Conservation (phyloP, 2,888 invertebrate species). For the Acanthopleura granulata region DNA sequence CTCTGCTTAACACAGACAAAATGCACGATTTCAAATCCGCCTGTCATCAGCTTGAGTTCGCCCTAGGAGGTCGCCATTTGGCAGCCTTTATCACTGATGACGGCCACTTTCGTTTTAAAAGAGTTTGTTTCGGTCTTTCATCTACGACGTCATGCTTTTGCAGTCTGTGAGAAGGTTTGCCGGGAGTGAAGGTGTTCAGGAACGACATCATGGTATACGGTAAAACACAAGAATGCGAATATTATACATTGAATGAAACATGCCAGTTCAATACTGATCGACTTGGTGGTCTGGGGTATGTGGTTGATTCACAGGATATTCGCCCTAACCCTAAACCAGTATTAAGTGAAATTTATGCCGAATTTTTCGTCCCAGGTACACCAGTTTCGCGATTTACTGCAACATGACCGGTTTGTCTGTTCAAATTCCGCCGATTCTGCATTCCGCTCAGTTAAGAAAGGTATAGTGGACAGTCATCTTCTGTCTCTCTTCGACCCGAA, state of each 20-base stretch:
- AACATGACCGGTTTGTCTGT: neutral
- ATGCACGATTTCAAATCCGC: slow-evolving; percentile 35
- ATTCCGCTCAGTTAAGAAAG: neutral
- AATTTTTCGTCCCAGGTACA: slow-evolving; percentile 2
- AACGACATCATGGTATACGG: slow-evolving; percentile 36
- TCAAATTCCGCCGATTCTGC: neutral
- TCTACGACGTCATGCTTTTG: slow-evolving; percentile 27
- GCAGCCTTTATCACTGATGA: slow-evolving; percentile 33
- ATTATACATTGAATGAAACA: slow-evolving; percentile 33
- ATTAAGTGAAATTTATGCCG: neutral
- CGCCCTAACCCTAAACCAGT: slow-evolving; percentile 3
- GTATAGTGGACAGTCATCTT: neutral
- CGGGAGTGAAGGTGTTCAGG: slow-evolving; percentile 34
- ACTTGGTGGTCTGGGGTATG: slow-evolving; percentile 32
- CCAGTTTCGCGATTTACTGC: neutral
- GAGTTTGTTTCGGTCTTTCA: slow-evolving; percentile 27
- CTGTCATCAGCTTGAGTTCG: slow-evolving; percentile 36
- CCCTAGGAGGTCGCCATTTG: slow-evolving; percentile 17
- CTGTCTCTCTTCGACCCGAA: neutral
- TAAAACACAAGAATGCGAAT: slow-evolving; percentile 7
- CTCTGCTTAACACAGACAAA: slow-evolving; percentile 28
- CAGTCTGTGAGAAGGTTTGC: slow-evolving; percentile 25
- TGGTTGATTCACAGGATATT: neutral
- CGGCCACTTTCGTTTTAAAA: slow-evolving; percentile 31
- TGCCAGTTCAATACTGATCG: slow-evolving; percentile 31